phyloP scores from a whole-genome alignment of 1,140 invertebrate species.

The Leptinotarsa defecta region DNA sequence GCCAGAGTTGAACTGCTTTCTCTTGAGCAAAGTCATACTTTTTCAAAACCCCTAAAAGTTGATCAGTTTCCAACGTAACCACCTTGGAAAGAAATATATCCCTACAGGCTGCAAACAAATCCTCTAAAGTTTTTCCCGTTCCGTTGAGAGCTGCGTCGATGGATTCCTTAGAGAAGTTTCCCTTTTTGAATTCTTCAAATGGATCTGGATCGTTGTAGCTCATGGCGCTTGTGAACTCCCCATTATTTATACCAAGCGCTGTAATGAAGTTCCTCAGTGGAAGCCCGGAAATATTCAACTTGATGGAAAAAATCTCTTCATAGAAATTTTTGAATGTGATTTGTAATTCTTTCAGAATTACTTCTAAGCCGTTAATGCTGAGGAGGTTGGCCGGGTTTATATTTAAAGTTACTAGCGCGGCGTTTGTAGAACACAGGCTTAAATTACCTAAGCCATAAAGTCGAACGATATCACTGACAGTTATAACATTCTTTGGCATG shows the following conservation, averaged over 20 bases:
- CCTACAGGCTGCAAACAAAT: slow-evolving; percentile 18
- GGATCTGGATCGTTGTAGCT: slow-evolving; percentile 19
- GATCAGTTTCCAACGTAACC: background rate
- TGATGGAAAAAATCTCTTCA: background rate
- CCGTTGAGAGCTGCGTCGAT: background rate
- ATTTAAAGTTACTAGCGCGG: background rate
- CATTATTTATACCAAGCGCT: slow-evolving; percentile 8
- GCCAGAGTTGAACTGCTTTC: slow-evolving; percentile 16
- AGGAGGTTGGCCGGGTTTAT: background rate
- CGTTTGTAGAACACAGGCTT: background rate
- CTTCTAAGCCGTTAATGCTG: slow-evolving; percentile 20
- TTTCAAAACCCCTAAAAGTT: background rate
- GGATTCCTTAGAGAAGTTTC: slow-evolving; percentile 14
- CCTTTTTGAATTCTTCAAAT: slow-evolving; percentile 29
- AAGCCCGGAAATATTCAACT: slow-evolving; percentile 9
- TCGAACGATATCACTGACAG: background rate
- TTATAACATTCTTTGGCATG: background rate
- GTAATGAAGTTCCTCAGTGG: slow-evolving; percentile 11
- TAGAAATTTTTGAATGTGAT: slow-evolving; percentile 12
- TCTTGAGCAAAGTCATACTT: slow-evolving; percentile 5
- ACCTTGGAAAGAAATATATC: background rate
- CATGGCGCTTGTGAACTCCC: slow-evolving; percentile 20
- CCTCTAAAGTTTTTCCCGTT: slow-evolving; percentile 7
- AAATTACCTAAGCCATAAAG: background rate
- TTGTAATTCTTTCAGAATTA: slow-evolving; percentile 8